These are phyloP conservation scores for Zoanthus sansibaricus DNA, from an alignment of 92 coral and sea anemone species.

Conservation along the genomic window DNA sequence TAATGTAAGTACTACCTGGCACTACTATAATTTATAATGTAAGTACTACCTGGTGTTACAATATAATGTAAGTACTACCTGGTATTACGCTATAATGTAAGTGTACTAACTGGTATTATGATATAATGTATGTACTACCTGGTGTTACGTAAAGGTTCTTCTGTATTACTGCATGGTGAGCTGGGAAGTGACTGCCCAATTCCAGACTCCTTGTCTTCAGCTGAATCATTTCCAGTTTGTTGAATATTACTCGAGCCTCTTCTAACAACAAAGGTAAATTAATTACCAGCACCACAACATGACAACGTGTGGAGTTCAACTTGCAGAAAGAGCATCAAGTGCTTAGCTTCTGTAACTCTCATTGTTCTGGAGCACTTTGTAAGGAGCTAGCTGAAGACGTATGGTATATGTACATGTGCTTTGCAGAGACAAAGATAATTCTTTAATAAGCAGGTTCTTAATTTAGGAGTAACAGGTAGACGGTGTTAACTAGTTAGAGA, in stretches of 20 bases:
- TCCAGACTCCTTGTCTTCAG: conserved; percentile 84
- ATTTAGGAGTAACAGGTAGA: neutral
- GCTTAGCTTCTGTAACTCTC: neutral
- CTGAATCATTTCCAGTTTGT: conserved; percentile 33
- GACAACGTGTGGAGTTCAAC: neutral
- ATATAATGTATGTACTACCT: conserved; percentile 24
- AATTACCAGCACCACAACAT: neutral
- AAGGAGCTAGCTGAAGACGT: neutral
- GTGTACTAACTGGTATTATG: no score
- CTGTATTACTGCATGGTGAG: conserved; percentile 68
- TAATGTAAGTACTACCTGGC: no score
- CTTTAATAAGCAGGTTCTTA: neutral
- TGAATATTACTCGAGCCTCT: conserved; percentile 38
- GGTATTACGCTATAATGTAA: no score
- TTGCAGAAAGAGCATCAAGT: neutral
- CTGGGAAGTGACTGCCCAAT: conserved; percentile 85
- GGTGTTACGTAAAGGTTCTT: conserved; percentile 55
- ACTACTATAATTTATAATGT: no score
- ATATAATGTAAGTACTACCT: no score
- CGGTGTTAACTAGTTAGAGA: neutral
- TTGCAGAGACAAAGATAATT: neutral
- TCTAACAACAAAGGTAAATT: conserved; percentile 1
- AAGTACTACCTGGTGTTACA: no score
- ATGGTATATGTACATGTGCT: neutral
- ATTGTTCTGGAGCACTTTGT: neutral